These are phyloP conservation scores for Ficedula albicollis DNA, from an alignment of 2,797 vertebrate genomes.

Conservation along the genomic window DNA sequence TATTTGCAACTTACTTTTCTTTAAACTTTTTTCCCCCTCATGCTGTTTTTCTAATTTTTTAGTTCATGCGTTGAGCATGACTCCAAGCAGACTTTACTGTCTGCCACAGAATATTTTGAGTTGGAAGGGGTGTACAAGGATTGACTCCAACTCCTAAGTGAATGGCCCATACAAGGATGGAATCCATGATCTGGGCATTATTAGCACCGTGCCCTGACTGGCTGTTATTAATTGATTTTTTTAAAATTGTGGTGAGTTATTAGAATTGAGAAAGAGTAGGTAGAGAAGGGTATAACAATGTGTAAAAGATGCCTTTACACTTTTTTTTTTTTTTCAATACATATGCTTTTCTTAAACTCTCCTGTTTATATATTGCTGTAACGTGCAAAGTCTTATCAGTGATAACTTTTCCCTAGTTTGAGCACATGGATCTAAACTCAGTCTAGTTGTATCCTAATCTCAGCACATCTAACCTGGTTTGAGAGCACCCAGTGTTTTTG, in stretches of 20 bases:
- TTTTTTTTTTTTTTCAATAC: not conserved
- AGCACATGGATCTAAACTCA: not conserved
- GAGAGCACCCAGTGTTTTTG: not conserved
- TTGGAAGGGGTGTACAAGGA: not conserved
- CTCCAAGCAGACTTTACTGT: not conserved
- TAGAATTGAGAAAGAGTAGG: not conserved
- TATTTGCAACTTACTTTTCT: not conserved
- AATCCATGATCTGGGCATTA: not conserved
- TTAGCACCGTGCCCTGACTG: not conserved
- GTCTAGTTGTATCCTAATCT: not conserved
- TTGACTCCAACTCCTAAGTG: not conserved
- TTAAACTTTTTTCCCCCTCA: not conserved
- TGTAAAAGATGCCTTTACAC: not conserved
- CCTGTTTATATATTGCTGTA: not conserved
- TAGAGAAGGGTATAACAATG: not conserved
- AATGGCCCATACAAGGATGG: not conserved
- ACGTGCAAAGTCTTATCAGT: not conserved
- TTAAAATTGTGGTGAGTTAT: not conserved
- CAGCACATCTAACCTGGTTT: not conserved
- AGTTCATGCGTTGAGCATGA: not conserved
- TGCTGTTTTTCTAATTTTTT: not conserved
- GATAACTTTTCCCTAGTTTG: not conserved
- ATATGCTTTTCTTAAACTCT: not conserved
- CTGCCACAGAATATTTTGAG: not conserved
- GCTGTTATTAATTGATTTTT: not conserved